Base-by-base conservation (phyloP, 2,888 invertebrate genomes). In the Acronicta alni region DNA sequence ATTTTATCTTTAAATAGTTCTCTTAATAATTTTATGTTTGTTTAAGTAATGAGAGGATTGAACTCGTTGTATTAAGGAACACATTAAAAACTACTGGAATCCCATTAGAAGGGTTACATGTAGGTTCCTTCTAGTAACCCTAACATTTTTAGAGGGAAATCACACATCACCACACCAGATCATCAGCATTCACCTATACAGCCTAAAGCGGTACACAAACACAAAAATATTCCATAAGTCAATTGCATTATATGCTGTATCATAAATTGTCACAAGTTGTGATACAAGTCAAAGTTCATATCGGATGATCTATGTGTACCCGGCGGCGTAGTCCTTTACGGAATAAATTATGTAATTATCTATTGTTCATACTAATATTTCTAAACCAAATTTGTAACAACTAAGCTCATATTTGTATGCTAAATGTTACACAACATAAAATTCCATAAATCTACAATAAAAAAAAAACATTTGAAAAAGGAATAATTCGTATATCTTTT, bases 21-120 rank as follows among this genome's bases (percentile, higher is more conserved):
- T 49, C 57, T 68, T 68, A 52, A 57, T 64, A 64, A 57, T 64
- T 78, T 75, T 68, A 77, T 75, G 71, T 66, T 67, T 56, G 63
- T 58, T 52, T 66, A 52, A 62, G 30, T 63, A 64, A 58, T 60
- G 57, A 61, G 61, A 49, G 46, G 48, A 69, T 48, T 55, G 46
- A 57, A 57, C 48, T 35, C 14, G 30, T 32, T 48, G 32, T 18
- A 20, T 43, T 32, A n/a, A 5, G 14, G 14, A 35, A 35, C 35
- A 35, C n/a, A 32, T 32, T 30, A n/a, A 35, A 14, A 35, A 35
- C 35, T 35, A 35, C 35, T 35, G n/a, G 35, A 35, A 35, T n/a
- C 4, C 7, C n/a, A 30, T 30, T 30, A 30, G 30, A 12, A 12
- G 30, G 30, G 12, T 30, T 30, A 30, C 9, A 30, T 10, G 26